Conservation (phyloP, 2,797 vertebrate species). For the Coregonus ussuriensis region DNA sequence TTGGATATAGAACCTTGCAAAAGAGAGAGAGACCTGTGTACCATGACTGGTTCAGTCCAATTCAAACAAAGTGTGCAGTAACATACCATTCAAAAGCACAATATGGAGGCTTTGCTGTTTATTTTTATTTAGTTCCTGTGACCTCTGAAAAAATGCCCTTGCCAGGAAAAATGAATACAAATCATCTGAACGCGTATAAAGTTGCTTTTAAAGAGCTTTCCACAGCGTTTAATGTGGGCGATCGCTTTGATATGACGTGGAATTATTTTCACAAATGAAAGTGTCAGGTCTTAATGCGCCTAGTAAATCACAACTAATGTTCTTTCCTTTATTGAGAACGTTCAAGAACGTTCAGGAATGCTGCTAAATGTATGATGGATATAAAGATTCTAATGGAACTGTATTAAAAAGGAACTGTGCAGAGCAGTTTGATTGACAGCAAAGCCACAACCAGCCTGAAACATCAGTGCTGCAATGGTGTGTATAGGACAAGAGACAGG, state of each 20-base stretch:
- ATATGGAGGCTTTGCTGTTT: constrained; percentile 55
- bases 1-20: constrained; percentile 29
- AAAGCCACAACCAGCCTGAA: constrained; percentile 22
- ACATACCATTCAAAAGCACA: constrained; percentile 5
- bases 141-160: constrained; percentile 27
- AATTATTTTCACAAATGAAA: constrained; percentile 68
- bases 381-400: constrained; percentile 57
- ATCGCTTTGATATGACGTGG: constrained; percentile 64
- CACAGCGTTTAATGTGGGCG: constrained; percentile 53
- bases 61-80: constrained; percentile 27
- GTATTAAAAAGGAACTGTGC: constrained; percentile 54
- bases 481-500: neutral
- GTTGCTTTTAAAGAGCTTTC: constrained; percentile 57
- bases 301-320: constrained; percentile 58
- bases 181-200: constrained; percentile 44
- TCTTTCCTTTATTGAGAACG: constrained; percentile 35
- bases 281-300: constrained; percentile 67
- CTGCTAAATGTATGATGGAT: constrained; percentile 56
- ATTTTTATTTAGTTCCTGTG: constrained; percentile 57
- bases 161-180: constrained; percentile 74
- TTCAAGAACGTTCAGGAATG: constrained; percentile 22
- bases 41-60: constrained; percentile 30
- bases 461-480: constrained; percentile 19
- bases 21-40: constrained; percentile 24
- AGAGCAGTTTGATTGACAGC: constrained; percentile 53